A percentile compares a stretch with the other conserved stretches of the same genome.
These are phyloP conservation scores for Prunella strophiata DNA, from an alignment of 2,797 vertebrate genomes.

Conservation along the genomic window DNA sequence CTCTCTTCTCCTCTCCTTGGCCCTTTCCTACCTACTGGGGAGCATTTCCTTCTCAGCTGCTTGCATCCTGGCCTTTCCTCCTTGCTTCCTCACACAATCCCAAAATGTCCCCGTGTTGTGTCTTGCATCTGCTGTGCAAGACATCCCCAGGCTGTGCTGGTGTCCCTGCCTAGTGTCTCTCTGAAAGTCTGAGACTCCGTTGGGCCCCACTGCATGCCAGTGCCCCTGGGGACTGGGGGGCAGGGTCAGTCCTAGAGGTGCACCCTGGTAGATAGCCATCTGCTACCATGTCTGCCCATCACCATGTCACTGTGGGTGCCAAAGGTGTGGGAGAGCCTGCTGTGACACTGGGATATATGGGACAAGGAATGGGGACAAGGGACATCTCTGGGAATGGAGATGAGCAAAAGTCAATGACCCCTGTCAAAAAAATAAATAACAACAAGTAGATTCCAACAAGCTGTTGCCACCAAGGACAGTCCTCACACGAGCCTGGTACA, in stretches of 20 bases:
- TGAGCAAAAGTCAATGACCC: conserved; percentile 18
- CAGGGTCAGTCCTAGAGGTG: neutral
- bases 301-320: fast-evolving
- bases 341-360: neutral
- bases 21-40: neutral
- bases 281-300: neutral
- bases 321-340: neutral
- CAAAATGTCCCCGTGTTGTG: neutral
- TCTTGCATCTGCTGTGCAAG: neutral
- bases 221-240: neutral
- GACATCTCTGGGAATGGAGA: neutral
- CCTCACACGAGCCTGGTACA: conserved; percentile 45
- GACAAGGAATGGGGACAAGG: neutral
- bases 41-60: neutral
- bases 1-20: neutral
- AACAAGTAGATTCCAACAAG: neutral
- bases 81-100: neutral
- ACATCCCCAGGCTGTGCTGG: neutral
- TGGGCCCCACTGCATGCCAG: fast-evolving
- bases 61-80: neutral
- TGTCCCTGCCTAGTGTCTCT: neutral
- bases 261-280: neutral
- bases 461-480: neutral
- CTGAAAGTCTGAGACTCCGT: neutral
- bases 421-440: neutral